Base-by-base conservation (phyloP, 2,888 invertebrate species). In the Apamea sordens region DNA sequence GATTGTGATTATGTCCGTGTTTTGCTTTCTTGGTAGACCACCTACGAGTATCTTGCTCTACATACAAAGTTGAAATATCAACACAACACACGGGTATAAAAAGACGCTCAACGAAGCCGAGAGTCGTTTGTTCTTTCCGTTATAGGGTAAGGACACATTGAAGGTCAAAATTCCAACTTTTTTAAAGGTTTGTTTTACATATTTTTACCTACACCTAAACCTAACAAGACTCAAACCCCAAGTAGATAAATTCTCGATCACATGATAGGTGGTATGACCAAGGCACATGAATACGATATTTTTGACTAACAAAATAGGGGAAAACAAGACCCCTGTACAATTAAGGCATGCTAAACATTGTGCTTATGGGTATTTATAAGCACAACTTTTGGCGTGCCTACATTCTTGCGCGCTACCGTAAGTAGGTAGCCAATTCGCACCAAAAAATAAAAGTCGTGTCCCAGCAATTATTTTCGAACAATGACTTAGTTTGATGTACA, bases 1-100 rank as follows among this genome's bases (percentile, higher is more conserved):
- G 50, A 32, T 79, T 53, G 36, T 44, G 3, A 21, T 36, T 24
- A 74, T n/a, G 15, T 79, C 75, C 65, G 82, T 32, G 59, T 74
- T 59, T 74, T 56, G 53, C 18, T 44, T 50, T 75, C 50, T 41
- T 63, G 28, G 5, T 50, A 21, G 32, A 69, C n/a, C 21, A 70
- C 0, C 5, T 36, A 36, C 36, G 36, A 36, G 5, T 36, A 67
- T 18, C 41, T 32, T 18, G 24, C 11, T 47, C 68, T 36, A 47
- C 13, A 13, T 24, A 36, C 28, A 41, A 13, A 28, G 36, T 21
- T 10, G 24, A 59, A 28, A 24, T 24, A 65, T 28, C 28, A 36
- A 21, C 5, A 15, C n/a, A 28, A 68, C n/a, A 68, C 47, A 28
- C 44, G 68, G 21, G 13, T 28, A 10, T 68, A 21, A 21, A 68